Percentiles rank a stretch among this genome's conserved stretches.
Evolutionary conservation across 53 echinoderm and acorn worm species (phyloP).

Genomic region (Echinarachnius parma): DNA sequence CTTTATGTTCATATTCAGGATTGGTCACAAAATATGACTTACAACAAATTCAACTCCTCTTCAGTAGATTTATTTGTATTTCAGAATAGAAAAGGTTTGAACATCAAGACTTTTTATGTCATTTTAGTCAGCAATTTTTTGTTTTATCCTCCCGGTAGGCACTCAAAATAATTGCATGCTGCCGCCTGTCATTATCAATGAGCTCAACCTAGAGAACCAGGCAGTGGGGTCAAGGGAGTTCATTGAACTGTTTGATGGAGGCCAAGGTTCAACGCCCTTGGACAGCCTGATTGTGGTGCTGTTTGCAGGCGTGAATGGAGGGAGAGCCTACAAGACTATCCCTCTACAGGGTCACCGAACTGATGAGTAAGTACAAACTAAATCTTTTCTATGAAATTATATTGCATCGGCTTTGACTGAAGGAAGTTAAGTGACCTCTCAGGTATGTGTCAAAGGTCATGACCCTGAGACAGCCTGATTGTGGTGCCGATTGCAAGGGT

Average conservation of each 20-base stretch:
- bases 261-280: slow-evolving; percentile 66
- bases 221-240: slow-evolving; percentile 49
- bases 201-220: slow-evolving; percentile 53
- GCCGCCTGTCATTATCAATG: slow-evolving; percentile 72
- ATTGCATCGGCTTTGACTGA: no score
- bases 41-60: no score
- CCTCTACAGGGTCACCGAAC: slow-evolving; percentile 61
- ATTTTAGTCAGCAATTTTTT: no score
- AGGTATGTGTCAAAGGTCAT: slow-evolving; percentile 81
- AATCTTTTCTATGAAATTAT: no score
- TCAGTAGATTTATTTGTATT: no score
- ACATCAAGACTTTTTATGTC: no score
- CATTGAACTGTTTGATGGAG: slow-evolving; percentile 91
- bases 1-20: no score
- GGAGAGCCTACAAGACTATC: slow-evolving; percentile 39
- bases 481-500: slow-evolving; percentile 54
- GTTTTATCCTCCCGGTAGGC: no score
- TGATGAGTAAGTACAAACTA: slow-evolving; percentile 51
- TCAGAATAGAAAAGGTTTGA: no score
- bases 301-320: slow-evolving; percentile 43
- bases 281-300: slow-evolving; percentile 61
- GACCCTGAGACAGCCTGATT: slow-evolving; percentile 55
- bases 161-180: slow-evolving; percentile 64
- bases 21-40: no score
- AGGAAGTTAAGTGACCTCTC: slow-evolving; percentile 76